Base-by-base conservation (phyloP, 2,797 vertebrate genomes). In the Mormyrops boulengeri region DNA sequence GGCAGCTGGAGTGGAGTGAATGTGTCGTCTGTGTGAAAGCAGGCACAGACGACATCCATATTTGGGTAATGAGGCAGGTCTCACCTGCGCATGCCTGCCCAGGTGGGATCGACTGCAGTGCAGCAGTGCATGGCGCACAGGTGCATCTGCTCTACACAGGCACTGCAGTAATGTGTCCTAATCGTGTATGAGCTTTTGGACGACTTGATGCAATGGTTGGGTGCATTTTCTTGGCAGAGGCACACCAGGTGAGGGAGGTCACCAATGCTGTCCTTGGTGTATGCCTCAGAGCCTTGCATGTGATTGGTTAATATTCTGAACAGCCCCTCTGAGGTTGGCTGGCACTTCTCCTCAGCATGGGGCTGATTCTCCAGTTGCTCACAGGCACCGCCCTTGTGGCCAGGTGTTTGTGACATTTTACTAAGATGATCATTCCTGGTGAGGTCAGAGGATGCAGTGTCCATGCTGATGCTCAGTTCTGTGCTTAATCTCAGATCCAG, bases 41-140 rank as follows among this genome's bases (percentile, higher is more conserved):
- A 38, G 69, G 34, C 5, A 5, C 69, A 38, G 69, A 41, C 4
- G 12, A 19, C 69, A 77, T 77, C 34, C 69, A 4, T 11, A 14
- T 41, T 41, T 14, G 30, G 34, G 26, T 66, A 14, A 41, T 38
- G 12, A 41, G 12, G 34, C 5, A 12, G 62, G 26, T 91, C 96
- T 98, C 95, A 99, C 99, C 98, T 97, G 96, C 99, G 98, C 96
- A 97, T 95, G 95, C 97, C 98, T 94, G 97, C 95, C 90, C 97
- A 97, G 84, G 97, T 98, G 2, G 97, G 97, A 92, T 98, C 98
- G 22, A 97, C 94, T 80, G 97, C 98, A 0, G 95, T 96, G 91
- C 98, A 99, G 90, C 98, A 97, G 22, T 97, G 97, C 91, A 98
- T 96, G 0, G 96, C 97, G 95, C 98, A 99, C 91, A 95, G 91